Conservation (phyloP, 1,140 invertebrate species). For the Macrocentrus cingulum region DNA sequence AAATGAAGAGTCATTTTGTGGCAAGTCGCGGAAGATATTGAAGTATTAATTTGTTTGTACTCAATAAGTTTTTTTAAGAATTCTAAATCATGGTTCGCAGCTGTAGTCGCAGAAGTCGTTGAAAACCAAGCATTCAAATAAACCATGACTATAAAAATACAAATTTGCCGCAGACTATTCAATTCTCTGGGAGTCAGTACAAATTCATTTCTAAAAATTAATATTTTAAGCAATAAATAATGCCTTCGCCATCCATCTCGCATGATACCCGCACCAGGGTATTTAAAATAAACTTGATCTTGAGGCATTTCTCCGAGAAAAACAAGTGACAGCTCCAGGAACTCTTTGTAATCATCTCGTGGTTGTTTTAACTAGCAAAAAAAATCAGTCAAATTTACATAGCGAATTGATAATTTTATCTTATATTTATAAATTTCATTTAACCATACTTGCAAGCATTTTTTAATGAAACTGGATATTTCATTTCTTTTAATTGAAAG, state of each 20-base stretch:
- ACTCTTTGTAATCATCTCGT: constrained; percentile 5
- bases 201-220: not conserved
- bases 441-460: not conserved
- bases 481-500: no score
- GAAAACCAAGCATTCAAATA: not conserved
- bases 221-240: constrained; percentile 15
- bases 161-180: not conserved
- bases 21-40: no score
- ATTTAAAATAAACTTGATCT: not conserved
- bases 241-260: constrained; percentile 4
- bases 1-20: no score
- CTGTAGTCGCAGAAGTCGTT: not conserved
- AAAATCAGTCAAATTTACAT: not conserved
- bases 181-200: not conserved
- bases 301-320: not conserved
- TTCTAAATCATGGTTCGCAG: not conserved
- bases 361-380: constrained; percentile 9
- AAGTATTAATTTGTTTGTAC: no score
- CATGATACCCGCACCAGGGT: constrained; percentile 6
- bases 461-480: no score
- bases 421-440: not conserved
- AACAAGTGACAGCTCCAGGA: not conserved
- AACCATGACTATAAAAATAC: not conserved
- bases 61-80: constrained; percentile 2
- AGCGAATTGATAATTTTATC: not conserved